Base-by-base conservation (phyloP, 1,140 invertebrate genomes). In the Lethocerus indicus region DNA sequence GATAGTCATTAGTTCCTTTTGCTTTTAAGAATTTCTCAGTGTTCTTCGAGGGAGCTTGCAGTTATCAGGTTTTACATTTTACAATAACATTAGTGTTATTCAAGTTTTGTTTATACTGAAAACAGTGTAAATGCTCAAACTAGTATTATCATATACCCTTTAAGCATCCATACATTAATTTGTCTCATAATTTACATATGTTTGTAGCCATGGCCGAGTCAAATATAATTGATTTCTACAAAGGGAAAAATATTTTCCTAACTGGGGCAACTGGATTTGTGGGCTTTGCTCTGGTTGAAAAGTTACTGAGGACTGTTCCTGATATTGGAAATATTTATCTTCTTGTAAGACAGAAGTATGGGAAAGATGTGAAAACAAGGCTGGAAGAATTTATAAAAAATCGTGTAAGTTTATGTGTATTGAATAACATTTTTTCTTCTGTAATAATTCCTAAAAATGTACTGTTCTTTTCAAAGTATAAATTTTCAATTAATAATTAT, bases 291-390 rank as follows among this genome's bases (percentile, higher is more conserved):
- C 69, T 95, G 12, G 75, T 95, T 1, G 89, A 93, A 61, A 94
- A 93, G 64, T 67, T 95, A 9, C 63, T 93, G 0, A 66, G 88
- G 51, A 78, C 72, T 39, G 23, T 79, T 81, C 20, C 79, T 81
- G 47, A 79, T 40, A 61, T 87, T 27, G 76, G 77, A 28, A 79
- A 72, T 37, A 72, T 94, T 36, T 95, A 89, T 60, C 57, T 91
- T 20, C 64, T 94, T 1, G 73, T 93, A 63, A 69, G 89, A 47
- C 75, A 80, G 9, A 92, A 92, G 63, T 81, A 81, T 60, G 81
- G 79, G 25, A 83, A 84, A 59, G 70, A 71, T 27, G 77, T 85
- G n/a, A 54, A 71, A 9, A 70, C 79, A 20, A 68, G 83, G 28
- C 61, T 85, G 2, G 67, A 78, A 44, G 79, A 81, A 26, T 39